Percentiles rank a stretch among this genome's conserved stretches.
These are phyloP conservation scores for Gobiocypris rarus DNA, from an alignment of 2,113 vertebrate genomes.

Conservation along the genomic window DNA sequence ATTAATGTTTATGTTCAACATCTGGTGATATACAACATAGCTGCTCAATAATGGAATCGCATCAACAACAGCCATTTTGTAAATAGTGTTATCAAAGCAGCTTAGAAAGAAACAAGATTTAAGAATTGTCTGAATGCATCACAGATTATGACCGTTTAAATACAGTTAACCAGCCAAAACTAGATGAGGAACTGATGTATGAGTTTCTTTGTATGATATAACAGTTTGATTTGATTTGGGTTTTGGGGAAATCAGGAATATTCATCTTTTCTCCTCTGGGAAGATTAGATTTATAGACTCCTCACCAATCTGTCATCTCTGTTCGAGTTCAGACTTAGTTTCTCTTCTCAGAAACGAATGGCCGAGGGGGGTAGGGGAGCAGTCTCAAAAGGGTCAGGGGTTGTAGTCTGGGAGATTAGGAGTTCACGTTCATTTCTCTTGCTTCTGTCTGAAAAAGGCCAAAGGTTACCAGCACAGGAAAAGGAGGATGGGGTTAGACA, in stretches of 20 bases:
- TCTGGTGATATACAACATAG: not conserved
- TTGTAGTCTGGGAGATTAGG: conserved; percentile 42
- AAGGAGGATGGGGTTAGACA: not conserved
- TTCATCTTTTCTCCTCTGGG: conserved; percentile 13
- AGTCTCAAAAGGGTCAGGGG: conserved; percentile 51
- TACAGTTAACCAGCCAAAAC: not conserved
- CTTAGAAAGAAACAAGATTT: conserved; percentile 9
- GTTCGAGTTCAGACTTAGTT: conserved; percentile 17
- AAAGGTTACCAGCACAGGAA: conserved; percentile 49
- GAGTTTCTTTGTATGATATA: conserved; percentile 7
- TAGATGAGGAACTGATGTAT: conserved; percentile 4
- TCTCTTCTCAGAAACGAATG: conserved; percentile 35
- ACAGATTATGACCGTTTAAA: not conserved
- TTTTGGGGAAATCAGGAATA: conserved; percentile 27
- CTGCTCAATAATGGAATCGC: not conserved
- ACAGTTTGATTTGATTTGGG: conserved; percentile 36
- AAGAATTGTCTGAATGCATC: conserved; percentile 2
- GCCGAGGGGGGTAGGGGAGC: conserved; percentile 29
- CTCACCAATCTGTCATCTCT: conserved; percentile 44
- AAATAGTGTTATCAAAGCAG: conserved; percentile 3
- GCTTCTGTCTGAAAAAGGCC: conserved; percentile 53
- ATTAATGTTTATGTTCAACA: conserved; percentile 24
- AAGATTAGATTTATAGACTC: conserved; percentile 33
- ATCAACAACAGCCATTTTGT: not conserved
- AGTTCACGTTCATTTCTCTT: conserved; percentile 61